These are phyloP conservation scores for Phrynocephalus versicolor DNA, from an alignment of 2,113 vertebrate species.

Conservation along the genomic window DNA sequence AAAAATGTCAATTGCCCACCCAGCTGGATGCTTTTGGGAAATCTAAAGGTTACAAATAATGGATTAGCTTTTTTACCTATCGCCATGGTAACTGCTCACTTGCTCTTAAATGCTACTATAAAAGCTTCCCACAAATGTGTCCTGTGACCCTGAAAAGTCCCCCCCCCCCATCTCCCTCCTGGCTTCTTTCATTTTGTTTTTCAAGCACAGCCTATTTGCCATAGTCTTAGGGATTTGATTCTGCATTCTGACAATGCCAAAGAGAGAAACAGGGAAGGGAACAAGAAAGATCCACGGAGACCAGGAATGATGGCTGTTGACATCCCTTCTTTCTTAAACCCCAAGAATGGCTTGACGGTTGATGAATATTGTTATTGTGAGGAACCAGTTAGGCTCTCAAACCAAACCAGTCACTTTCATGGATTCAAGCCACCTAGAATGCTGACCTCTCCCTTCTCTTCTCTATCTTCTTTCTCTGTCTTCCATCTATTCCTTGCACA, in stretches of 20 bases:
- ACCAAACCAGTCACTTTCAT: not conserved
- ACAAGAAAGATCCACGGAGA: not conserved
- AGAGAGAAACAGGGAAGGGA: conserved; percentile 30
- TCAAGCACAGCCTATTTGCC: conserved; percentile 65
- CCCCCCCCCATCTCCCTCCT: conserved; percentile 54
- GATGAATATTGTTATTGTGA: not conserved
- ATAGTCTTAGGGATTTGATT: conserved; percentile 41
- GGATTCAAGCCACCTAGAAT: not conserved
- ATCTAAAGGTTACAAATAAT: conserved; percentile 70
- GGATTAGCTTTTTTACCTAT: conserved; percentile 70
- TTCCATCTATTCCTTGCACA: not conserved
- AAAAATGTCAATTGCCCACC: conserved; percentile 37
- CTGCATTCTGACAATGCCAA: conserved; percentile 33
- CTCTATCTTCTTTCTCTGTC: not conserved
- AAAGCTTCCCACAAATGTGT: conserved; percentile 71
- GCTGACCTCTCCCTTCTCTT: not conserved
- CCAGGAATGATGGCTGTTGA: not conserved
- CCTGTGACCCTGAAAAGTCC: conserved; percentile 70
- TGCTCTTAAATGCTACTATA: conserved; percentile 71
- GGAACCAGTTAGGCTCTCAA: not conserved
- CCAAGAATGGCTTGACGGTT: not conserved
- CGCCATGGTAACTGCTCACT: conserved; percentile 72
- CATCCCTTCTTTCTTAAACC: not conserved
- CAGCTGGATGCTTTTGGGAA: conserved; percentile 58
- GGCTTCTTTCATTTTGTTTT: conserved; percentile 64